Conservation (phyloP, 2,113 vertebrate genomes). For the Coturnix japonica region DNA sequence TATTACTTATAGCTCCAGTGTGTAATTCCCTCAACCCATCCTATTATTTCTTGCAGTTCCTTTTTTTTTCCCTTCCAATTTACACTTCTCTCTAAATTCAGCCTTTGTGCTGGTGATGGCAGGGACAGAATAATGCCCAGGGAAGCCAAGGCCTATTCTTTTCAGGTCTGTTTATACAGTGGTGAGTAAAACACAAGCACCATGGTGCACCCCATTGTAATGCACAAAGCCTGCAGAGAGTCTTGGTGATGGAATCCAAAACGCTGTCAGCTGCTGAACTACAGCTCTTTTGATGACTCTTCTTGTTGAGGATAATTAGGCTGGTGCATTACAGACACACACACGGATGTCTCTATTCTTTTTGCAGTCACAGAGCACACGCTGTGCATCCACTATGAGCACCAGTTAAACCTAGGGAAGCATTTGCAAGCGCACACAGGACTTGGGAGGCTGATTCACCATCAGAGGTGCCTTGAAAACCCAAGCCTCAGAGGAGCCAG, state of each 20-base stretch:
- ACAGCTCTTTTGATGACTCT: conserved; percentile 66
- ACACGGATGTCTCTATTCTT: conserved; percentile 62
- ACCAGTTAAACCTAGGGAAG: neutral
- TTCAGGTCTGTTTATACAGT: neutral
- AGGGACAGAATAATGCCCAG: neutral
- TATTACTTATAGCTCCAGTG: no score
- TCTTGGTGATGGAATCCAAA: conserved; percentile 49
- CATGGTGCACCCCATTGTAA: neutral
- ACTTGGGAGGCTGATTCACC: neutral
- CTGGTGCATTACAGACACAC: conserved; percentile 63
- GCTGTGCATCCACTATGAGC: conserved; percentile 49
- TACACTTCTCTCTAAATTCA: neutral
- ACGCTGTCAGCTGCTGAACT: conserved; percentile 50
- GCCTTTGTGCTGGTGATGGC: neutral
- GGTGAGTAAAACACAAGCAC: neutral
- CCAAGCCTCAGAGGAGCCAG: neutral
- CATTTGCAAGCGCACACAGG: neutral
- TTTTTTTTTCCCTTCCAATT: rapidly evolving
- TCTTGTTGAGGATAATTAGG: conserved; percentile 72
- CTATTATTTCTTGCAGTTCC: neutral
- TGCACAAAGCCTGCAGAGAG: conserved; percentile 51
- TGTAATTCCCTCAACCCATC: neutral
- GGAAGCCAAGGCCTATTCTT: neutral
- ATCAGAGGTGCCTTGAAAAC: neutral
- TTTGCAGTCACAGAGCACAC: neutral